Evolutionary conservation across 2,113 vertebrate species (phyloP), one percentile per base, ranked within the genome.

Genomic region (Pelobates fuscus): DNA sequence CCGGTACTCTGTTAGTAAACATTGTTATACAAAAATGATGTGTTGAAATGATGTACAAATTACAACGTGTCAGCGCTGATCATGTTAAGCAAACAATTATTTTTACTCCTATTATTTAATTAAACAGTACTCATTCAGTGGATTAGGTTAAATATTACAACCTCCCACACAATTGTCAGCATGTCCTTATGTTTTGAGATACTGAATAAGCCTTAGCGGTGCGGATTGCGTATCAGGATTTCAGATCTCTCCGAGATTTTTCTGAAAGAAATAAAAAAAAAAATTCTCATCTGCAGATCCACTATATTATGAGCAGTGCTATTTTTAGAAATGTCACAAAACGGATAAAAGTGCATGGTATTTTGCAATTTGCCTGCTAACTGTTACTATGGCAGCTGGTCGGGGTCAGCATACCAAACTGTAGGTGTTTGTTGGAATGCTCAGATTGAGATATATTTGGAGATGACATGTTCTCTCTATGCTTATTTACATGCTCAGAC

Each of bases 371-470:
- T 43, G 71, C 79, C 71, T 77, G 82, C 57, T 59, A 15, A 44
- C 7, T 20, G 59, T 68, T 80, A 80, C 52, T 77, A 70, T 74
- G 70, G 69, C 70, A 84, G 78, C 62, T 57, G 41, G 25, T 49
- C 23, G 44, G 66, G 70, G 85, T 77, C 66, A 82, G 78, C 37
- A 64, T 63, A 73, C 74, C 68, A 71, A 69, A 76, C 14, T 76
- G 55, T 26, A 66, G 55, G 65, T 69, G 62, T 68, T 78, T 67
- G 75, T 46, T 77, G 67, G 70, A 65, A 78, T 81, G 80, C 73
- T 29, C 49, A 77, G 80, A 76, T 75, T 79, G 78, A 65, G 70
- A 80, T 68, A 78, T 75, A 84, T 81, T 58, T 37, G 21, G 55
- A 77, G 61, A 68, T 26, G 26, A 49, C 30, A 59, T 11, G 15